These are phyloP conservation scores for Phymanthus crucifer DNA, from an alignment of 92 coral and sea anemone species.

Conservation along the genomic window DNA sequence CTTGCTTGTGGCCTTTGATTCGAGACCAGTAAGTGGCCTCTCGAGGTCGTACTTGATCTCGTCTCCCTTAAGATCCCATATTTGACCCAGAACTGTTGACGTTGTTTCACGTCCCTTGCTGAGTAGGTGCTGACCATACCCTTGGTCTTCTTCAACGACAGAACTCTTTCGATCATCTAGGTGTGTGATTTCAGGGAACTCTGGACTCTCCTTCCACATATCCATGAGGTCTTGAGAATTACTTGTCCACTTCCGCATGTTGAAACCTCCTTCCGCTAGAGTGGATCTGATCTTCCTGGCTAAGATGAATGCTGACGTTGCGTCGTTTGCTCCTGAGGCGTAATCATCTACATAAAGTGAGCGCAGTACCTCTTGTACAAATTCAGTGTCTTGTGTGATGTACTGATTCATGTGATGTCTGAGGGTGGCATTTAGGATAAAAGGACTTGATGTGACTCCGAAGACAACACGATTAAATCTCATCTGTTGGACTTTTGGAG, in stretches of 20 bases:
- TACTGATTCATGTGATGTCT: conserved; percentile 34
- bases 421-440: conserved; percentile 48
- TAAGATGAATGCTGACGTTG: conserved; percentile 2
- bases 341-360: conserved; percentile 51
- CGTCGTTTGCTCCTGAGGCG: conserved; percentile 21
- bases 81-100: too few relatives aligned
- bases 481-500: conserved; percentile 12
- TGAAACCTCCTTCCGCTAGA: conserved; percentile 43
- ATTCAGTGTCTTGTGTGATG: conserved; percentile 36
- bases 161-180: too few relatives aligned
- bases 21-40: too few relatives aligned
- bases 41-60: conserved; percentile 6
- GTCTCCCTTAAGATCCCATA: conserved; percentile 26
- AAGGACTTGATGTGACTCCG: conserved; percentile 46
- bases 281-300: conserved; percentile 7
- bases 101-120: too few relatives aligned
- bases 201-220: conserved; percentile 21
- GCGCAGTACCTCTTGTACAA: conserved; percentile 35
- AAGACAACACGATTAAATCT: conserved; percentile 55
- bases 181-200: background rate
- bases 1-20: conserved; percentile 17
- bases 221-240: conserved; percentile 20
- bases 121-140: too few relatives aligned
- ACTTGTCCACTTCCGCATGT: conserved; percentile 47
- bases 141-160: too few relatives aligned